phyloP scores from a whole-genome alignment of 2,113 vertebrate genomes.

The Gyps fulvus region DNA sequence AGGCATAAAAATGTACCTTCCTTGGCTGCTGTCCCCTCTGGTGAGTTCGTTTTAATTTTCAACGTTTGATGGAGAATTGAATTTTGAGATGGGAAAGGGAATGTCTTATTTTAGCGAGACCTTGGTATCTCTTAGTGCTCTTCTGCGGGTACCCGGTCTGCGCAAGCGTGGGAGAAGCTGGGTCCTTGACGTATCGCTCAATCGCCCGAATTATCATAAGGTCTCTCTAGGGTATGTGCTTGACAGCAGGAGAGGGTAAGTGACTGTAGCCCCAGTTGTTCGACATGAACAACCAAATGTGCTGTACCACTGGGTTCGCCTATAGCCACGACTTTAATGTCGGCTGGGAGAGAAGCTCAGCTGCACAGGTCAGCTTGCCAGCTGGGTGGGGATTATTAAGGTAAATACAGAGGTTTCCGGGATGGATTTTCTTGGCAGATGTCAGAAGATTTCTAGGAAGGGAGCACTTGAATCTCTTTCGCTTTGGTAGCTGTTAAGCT shows the following conservation, averaged over 20 bases:
- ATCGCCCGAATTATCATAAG: rapidly evolving
- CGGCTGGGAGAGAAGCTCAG: background rate
- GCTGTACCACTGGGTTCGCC: background rate
- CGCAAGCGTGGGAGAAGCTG: background rate
- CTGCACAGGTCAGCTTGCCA: background rate
- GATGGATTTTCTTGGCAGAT: background rate
- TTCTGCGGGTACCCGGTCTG: background rate
- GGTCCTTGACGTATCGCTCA: rapidly evolving
- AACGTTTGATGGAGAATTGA: background rate
- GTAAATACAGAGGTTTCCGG: background rate
- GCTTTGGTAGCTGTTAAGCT: background rate
- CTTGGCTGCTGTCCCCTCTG: background rate
- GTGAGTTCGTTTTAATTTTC: background rate
- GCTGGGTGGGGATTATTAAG: background rate
- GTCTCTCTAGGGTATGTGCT: background rate
- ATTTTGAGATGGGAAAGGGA: background rate
- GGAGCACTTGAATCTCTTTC: background rate
- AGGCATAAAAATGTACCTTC: background rate
- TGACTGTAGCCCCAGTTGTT: rapidly evolving
- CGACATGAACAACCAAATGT: rapidly evolving
- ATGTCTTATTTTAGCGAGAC: background rate
- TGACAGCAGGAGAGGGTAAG: background rate
- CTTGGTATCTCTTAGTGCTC: background rate
- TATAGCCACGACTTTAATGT: background rate
- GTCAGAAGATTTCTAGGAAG: background rate